These are phyloP conservation scores for Petromus typicus DNA, from an alignment of 2,113 vertebrate genomes.

Conservation along the genomic window DNA sequence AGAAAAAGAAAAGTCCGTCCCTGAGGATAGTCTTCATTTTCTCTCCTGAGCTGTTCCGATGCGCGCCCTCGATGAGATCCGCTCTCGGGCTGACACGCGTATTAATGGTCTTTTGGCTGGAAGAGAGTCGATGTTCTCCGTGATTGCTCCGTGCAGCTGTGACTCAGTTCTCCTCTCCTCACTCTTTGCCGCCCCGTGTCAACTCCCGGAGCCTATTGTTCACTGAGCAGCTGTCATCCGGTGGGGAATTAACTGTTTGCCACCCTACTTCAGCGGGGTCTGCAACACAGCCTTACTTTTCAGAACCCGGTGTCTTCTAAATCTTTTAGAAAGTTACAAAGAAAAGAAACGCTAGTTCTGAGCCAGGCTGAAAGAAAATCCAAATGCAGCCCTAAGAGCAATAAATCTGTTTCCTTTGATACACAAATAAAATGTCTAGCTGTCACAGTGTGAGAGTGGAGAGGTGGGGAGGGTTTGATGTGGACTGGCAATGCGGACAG, in stretches of 20 bases:
- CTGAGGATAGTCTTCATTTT: constrained; percentile 92
- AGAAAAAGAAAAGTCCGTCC: constrained; percentile 90
- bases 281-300: constrained; percentile 56
- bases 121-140: constrained; percentile 91
- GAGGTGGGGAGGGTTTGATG: neutral
- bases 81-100: constrained; percentile 94
- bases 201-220: constrained; percentile 93
- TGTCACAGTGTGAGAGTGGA: neutral
- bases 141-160: constrained; percentile 93
- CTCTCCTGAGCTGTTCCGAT: constrained; percentile 87
- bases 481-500: fast-evolving
- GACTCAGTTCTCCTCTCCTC: constrained; percentile 92
- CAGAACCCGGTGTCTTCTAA: constrained; percentile 31
- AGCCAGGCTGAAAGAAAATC: neutral
- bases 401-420: neutral
- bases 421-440: neutral
- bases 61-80: constrained; percentile 88
- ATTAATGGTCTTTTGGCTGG: constrained; percentile 95
- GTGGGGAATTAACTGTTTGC: constrained; percentile 91
- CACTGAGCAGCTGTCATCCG: constrained; percentile 90
- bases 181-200: constrained; percentile 94
- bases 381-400: neutral
- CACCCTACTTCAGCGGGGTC: constrained; percentile 78
- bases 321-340: constrained; percentile 58
- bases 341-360: neutral